Evolutionary conservation across 2,113 vertebrate species (phyloP), one percentile per base, ranked within the genome.

Genomic region (Gila orcuttii): DNA sequence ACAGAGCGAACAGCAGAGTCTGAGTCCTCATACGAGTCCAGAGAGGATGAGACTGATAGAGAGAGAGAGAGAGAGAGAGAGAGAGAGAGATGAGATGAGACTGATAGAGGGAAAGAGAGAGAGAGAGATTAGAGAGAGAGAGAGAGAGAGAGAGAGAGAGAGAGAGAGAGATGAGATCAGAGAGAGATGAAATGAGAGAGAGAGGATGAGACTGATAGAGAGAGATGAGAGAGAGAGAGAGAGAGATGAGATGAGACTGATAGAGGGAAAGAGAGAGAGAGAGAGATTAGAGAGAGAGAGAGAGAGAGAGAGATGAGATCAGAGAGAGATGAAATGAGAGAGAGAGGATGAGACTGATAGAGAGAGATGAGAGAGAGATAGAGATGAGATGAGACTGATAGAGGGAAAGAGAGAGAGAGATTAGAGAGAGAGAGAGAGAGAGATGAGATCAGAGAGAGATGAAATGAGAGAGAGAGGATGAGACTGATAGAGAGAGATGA

Each of bases 301-400:
- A 83, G 69, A 86, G 76, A 83, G 80, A 60, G 62, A 84, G 74
- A 83, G 60, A 73, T 64, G 47, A 62, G 71, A 87, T n/a, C 33
- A 57, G 66, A 68, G 39, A 36, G 42, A 71, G 25, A 59, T n/a
- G n/a, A n/a, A n/a, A n/a, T n/a, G 31, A 74, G 71, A 66, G 69
- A 73, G 39, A 74, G 71, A 45, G 39, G 45, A 47, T 12, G 45
- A 12, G 45, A 12, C 45, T 28, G 28, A 28, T 1, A 28, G 28
- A 28, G 28, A 80, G 64, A 73, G 42, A 81, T 28, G 68, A 66
- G 45, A 62, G 25, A 62, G 39, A 39, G 39, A n/a, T n/a, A 82
- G 60, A 33, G 39, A 50, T n/a, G n/a, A n/a, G n/a, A n/a, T n/a
- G n/a, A n/a, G n/a, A n/a, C n/a, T 28, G 28, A 28, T 1, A 28